phyloP scores from a whole-genome alignment of 2,888 invertebrate genomes.

The Sphaeridia pumilis region DNA sequence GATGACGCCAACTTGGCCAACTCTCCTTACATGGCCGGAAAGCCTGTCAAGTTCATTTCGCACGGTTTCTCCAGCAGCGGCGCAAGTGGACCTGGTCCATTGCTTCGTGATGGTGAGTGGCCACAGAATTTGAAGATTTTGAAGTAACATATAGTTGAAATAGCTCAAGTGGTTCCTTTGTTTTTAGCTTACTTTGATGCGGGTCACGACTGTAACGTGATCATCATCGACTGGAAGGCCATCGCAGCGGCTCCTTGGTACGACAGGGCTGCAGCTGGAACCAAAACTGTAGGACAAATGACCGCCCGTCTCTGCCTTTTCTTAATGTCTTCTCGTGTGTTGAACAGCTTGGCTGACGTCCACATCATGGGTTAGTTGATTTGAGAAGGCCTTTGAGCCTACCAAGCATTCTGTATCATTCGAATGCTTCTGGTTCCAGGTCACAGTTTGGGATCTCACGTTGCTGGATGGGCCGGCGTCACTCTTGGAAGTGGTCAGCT shows the following conservation, averaged over 20 bases:
- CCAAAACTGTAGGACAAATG: constrained; percentile 15
- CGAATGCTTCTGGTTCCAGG: constrained; percentile 38
- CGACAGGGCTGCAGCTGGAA: constrained; percentile 14
- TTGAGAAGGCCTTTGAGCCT: no score
- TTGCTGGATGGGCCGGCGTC: constrained; percentile 52
- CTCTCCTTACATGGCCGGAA: constrained; percentile 20
- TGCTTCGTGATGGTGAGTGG: constrained; percentile 16
- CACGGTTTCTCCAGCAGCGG: constrained; percentile 30
- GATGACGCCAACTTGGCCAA: constrained; percentile 2
- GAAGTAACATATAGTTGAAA: background rate
- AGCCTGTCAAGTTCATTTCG: constrained; percentile 21
- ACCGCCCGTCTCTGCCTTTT: constrained; percentile 1
- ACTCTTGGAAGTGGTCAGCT: constrained; percentile 46
- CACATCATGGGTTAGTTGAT: constrained; percentile 10
- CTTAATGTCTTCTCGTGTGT: background rate
- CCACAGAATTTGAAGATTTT: background rate
- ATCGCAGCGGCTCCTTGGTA: constrained; percentile 19
- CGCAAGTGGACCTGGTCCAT: constrained; percentile 18
- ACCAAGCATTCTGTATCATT: background rate
- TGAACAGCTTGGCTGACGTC: constrained; percentile 1
- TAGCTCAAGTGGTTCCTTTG: background rate
- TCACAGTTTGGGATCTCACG: constrained; percentile 53
- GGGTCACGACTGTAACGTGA: constrained; percentile 13
- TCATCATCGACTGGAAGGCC: constrained; percentile 17
- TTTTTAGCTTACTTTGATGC: constrained; percentile 10